Base-by-base conservation (phyloP, 53 echinoderm and acorn worm genomes). In the Crossaster papposus region DNA sequence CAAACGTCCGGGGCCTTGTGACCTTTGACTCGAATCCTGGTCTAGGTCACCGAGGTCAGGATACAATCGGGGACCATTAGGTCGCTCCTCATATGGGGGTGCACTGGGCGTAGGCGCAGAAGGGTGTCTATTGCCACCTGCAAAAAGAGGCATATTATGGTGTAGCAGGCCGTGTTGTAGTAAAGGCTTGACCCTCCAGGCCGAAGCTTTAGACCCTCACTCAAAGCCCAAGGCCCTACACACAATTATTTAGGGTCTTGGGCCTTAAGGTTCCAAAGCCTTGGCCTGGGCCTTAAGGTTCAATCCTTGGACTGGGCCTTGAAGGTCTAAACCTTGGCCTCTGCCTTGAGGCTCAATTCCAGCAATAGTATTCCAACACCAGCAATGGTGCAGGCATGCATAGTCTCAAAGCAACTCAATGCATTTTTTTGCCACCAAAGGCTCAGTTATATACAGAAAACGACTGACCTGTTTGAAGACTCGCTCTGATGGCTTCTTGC, bases 401-500 rank as follows among this genome's bases (percentile, higher is more conserved):
- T 14, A 4, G 7, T 2, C 75, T 17, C 35, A 75, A 74, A 30
- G 14, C 30, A n/a, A n/a, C n/a, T n/a, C n/a, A 33, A 15, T 18
- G 22, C 30, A 10, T 37, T 14, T 35, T 36, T 76, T 36, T 20
- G 30, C 30, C 36, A 11, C 11, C 20, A 2, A 76, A 14, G 36
- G 13, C 29, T 22, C 13, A 9, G 71, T 30, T 44, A 44, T 44
- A 9, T 7, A 5, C 71, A 23, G 71, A n/a, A 3, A 8, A 14
- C 17, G 15, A 58, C 90, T 32, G 44, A 94, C 94, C 94, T 64
- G 78, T 72, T 26, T 62, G 70, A 73, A 89, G 83, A 75, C 97
- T 97, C 9, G 91, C 79, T 68, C 90, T 91, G 79, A 96, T 79
- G 9, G 94, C 97, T 65, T 91, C 91, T 64, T 91, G 89, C 18